Evolutionary conservation across 2,113 vertebrate genomes (phyloP).

Genomic region (Benitochromis conjunctus): DNA sequence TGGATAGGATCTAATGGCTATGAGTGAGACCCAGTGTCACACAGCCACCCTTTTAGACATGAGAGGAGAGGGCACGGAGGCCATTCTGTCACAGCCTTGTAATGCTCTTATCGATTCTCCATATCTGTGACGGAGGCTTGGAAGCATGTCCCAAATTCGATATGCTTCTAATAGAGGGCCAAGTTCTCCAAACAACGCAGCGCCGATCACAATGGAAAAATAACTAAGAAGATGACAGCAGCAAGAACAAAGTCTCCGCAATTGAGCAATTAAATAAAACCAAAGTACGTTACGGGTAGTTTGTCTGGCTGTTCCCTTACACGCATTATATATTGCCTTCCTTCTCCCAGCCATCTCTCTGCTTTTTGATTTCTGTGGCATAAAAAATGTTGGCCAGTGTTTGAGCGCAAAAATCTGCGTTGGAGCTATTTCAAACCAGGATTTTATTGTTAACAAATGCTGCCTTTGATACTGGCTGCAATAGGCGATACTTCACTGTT

Average conservation of each 20-base stretch:
- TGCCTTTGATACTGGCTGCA: slow-evolving; percentile 70
- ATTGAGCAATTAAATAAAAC: slow-evolving; percentile 55
- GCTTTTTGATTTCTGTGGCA: slow-evolving; percentile 62
- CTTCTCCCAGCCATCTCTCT: slow-evolving; percentile 35
- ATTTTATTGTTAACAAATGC: slow-evolving; percentile 79
- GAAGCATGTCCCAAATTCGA: slow-evolving; percentile 70
- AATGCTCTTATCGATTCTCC: slow-evolving; percentile 74
- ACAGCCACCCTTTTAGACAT: slow-evolving; percentile 45
- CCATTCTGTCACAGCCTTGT: slow-evolving; percentile 63
- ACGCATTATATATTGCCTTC: slow-evolving; percentile 31
- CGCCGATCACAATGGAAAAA: slow-evolving; percentile 54
- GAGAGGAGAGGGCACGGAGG: slow-evolving; percentile 20
- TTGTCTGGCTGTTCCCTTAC: slow-evolving; percentile 45
- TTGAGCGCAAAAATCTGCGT: slow-evolving; percentile 60
- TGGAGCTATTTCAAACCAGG: slow-evolving; percentile 72
- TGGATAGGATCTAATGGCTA: slow-evolving; percentile 31
- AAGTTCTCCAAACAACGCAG: slow-evolving; percentile 60
- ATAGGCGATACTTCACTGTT: slow-evolving; percentile 62
- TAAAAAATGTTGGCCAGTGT: slow-evolving; percentile 64
- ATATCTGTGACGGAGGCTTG: slow-evolving; percentile 75
- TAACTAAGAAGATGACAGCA: slow-evolving; percentile 52
- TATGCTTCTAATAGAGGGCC: slow-evolving; percentile 73
- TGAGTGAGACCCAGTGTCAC: slow-evolving; percentile 59
- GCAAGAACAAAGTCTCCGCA: slow-evolving; percentile 42
- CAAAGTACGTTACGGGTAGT: slow-evolving; percentile 28